A percentile compares a stretch with the other conserved stretches of the same genome.
Conservation (phyloP, 2,888 invertebrate genomes). For the Lysandra coridon region DNA sequence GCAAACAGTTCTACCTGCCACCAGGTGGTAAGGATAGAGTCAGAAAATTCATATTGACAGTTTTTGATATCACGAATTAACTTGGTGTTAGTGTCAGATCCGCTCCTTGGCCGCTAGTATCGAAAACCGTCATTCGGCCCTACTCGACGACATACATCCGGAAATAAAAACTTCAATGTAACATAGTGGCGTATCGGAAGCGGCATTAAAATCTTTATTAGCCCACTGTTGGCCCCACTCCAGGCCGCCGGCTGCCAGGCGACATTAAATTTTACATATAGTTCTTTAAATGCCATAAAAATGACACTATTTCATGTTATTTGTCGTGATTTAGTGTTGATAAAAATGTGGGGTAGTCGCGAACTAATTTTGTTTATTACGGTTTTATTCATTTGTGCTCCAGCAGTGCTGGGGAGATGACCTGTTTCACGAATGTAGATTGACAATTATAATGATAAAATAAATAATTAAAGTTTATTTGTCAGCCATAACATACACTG, state of each 20-base stretch:
- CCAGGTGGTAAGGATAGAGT: no score
- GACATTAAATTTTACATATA: slow-evolving; percentile 57
- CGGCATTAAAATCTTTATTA: slow-evolving; percentile 28
- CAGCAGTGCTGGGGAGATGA: not conserved
- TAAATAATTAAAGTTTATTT: not conserved
- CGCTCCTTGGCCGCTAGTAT: not conserved
- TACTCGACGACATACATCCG: not conserved
- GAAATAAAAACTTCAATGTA: slow-evolving; percentile 28
- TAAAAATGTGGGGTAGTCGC: slow-evolving; percentile 21
- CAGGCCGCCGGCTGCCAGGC: slow-evolving; percentile 51
- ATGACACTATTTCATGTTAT: slow-evolving; percentile 41
- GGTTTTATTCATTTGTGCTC: slow-evolving; percentile 10
- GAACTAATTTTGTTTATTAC: slow-evolving; percentile 28
- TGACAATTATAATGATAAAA: not conserved
- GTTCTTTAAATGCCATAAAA: slow-evolving; percentile 57
- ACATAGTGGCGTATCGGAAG: slow-evolving; percentile 23
- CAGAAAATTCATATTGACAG: no score
- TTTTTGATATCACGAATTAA: no score
- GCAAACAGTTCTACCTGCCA: no score
- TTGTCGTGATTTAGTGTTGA: slow-evolving; percentile 26
- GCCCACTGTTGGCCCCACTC: slow-evolving; percentile 49
- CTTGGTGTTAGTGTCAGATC: no score
- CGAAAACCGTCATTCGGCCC: not conserved
- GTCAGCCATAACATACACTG: not conserved
- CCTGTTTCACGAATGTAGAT: not conserved